Evolutionary conservation across 2,113 vertebrate species (phyloP).

Genomic region (Benitochromis conjunctus): DNA sequence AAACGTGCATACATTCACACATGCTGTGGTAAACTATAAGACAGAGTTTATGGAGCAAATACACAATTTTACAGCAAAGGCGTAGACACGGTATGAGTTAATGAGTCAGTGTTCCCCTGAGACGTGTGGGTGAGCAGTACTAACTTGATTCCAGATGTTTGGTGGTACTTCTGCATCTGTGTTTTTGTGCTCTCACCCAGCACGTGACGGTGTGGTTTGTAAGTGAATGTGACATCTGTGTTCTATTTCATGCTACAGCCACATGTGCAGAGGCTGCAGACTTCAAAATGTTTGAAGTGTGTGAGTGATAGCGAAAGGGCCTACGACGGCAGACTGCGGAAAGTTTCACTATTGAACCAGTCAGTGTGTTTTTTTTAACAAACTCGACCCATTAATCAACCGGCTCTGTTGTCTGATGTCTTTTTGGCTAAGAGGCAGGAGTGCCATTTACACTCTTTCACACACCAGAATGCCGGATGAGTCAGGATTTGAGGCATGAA

Average conservation of each 20-base stretch:
- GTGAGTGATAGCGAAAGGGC: neutral
- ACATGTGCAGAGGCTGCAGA: neutral
- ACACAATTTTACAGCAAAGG: neutral
- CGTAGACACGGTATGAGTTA: neutral
- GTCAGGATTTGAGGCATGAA: neutral
- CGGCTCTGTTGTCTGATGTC: neutral
- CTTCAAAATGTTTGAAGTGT: neutral
- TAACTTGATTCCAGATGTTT: conserved; percentile 33
- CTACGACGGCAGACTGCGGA: neutral
- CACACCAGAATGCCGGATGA: conserved; percentile 15
- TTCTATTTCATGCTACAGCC: neutral
- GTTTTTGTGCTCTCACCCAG: neutral
- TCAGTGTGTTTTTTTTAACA: neutral
- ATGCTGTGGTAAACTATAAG: neutral
- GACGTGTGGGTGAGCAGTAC: neutral
- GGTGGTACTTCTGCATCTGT: neutral
- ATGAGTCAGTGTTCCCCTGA: neutral
- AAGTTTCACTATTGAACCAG: neutral
- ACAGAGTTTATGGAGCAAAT: neutral
- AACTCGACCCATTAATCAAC: neutral
- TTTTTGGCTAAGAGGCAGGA: neutral
- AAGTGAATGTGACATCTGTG: conserved; percentile 1
- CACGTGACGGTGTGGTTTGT: neutral
- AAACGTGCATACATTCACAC: neutral
- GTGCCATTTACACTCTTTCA: neutral